phyloP scores from a whole-genome alignment of 2,797 vertebrate species.

The Pogoniulus pusillus region DNA sequence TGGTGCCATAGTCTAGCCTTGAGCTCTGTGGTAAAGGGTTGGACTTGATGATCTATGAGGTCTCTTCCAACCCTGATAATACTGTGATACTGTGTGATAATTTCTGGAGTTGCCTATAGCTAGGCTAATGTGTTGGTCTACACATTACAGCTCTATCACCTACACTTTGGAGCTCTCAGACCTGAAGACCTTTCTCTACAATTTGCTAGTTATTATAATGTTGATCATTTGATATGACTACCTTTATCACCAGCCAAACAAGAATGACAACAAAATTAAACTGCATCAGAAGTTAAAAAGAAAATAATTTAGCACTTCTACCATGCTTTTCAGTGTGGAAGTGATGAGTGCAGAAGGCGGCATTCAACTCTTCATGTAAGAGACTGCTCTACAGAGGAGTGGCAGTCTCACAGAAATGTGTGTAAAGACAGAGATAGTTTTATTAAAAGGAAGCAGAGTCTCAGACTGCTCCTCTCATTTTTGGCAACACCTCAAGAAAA shows the following conservation, averaged over 20 bases:
- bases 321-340: background rate
- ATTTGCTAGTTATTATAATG: slow-evolving; percentile 27
- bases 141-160: slow-evolving; percentile 31
- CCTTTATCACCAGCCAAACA: background rate
- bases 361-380: background rate
- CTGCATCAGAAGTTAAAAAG: background rate
- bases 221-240: slow-evolving; percentile 35
- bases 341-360: background rate
- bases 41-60: no score
- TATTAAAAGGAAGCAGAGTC: background rate
- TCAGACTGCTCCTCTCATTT: background rate
- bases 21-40: no score
- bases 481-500: background rate
- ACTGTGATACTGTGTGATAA: no score
- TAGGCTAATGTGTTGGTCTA: background rate
- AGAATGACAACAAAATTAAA: background rate
- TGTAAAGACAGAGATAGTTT: background rate
- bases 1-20: no score
- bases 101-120: background rate
- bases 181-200: background rate
- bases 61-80: no score
- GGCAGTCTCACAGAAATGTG: background rate
- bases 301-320: background rate
- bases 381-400: background rate
- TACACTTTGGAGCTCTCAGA: background rate